Conservation (phyloP, 2,888 invertebrate genomes). For the Netelia virgata region DNA sequence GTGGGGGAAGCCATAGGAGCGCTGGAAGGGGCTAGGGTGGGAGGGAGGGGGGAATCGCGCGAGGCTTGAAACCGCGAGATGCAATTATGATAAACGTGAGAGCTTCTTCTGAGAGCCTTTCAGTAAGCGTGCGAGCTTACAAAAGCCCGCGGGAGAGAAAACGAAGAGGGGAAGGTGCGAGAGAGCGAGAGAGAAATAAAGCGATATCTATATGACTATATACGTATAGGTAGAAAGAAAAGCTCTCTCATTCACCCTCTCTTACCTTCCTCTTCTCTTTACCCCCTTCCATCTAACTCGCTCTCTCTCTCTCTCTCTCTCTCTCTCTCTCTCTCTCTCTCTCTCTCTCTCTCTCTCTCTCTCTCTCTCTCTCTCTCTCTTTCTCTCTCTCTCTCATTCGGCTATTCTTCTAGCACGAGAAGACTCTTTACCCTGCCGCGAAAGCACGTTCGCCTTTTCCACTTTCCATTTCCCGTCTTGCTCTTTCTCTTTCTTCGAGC, state of each 20-base stretch:
- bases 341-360: slow-evolving; percentile 1
- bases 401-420: slow-evolving; percentile 58
- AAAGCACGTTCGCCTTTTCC: slow-evolving; percentile 73
- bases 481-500: neutral
- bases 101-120: slow-evolving; percentile 78
- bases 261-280: neutral
- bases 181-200: neutral
- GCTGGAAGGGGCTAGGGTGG: too few relatives aligned
- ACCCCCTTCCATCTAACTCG: neutral
- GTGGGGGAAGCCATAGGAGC: neutral
- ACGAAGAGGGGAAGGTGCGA: slow-evolving; percentile 47
- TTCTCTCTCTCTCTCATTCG: slow-evolving; percentile 9
- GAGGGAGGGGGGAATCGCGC: slow-evolving; percentile 24
- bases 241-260: slow-evolving; percentile 52
- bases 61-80: slow-evolving; percentile 76
- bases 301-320: slow-evolving; percentile 30
- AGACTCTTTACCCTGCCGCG: slow-evolving; percentile 59
- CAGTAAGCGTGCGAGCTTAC: slow-evolving; percentile 72
- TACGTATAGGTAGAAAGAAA: slow-evolving; percentile 17
- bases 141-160: slow-evolving; percentile 67
- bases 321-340: slow-evolving; percentile 25
- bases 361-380: slow-evolving; percentile 31
- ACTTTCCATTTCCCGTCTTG: slow-evolving; percentile 70
- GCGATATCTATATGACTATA: slow-evolving; percentile 9
- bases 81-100: slow-evolving; percentile 83